Evolutionary conservation across 2,888 invertebrate species (phyloP).

Genomic region (Parascotia fuliginaria): DNA sequence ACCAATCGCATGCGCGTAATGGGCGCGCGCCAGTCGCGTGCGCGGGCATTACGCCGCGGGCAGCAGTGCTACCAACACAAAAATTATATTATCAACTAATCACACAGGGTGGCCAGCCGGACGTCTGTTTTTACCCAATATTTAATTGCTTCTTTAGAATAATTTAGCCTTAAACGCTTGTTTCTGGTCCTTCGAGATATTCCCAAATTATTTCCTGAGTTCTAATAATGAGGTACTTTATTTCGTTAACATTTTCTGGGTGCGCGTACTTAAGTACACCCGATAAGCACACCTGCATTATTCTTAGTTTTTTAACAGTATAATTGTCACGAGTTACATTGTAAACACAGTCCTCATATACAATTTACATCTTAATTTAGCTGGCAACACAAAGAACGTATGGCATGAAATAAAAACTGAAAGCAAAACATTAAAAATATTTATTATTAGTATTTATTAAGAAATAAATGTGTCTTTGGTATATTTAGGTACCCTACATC

Average conservation of each 20-base stretch:
- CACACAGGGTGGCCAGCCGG: conserved; percentile 68
- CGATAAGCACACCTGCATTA: neutral
- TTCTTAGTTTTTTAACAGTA: neutral
- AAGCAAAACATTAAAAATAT: too few species aligned
- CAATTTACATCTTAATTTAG: too few species aligned
- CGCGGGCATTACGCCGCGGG: conserved; percentile 56
- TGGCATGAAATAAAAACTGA: too few species aligned
- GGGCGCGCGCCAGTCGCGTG: conserved; percentile 68
- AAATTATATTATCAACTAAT: conserved; percentile 74
- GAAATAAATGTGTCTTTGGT: too few species aligned
- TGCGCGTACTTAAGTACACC: conserved; percentile 18
- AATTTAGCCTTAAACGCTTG: conserved; percentile 65
- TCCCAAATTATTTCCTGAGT: conserved; percentile 45
- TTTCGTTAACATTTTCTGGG: conserved; percentile 31
- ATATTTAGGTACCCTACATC: too few species aligned
- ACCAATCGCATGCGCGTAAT: conserved; percentile 67
- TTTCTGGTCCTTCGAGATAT: conserved; percentile 43
- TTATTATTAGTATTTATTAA: too few species aligned
- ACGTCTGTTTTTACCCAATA: conserved; percentile 49
- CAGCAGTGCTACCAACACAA: conserved; percentile 62
- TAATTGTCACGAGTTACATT: too few species aligned
- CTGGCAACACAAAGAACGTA: too few species aligned
- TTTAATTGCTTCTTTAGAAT: conserved; percentile 75
- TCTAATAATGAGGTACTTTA: conserved; percentile 37
- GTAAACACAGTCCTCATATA: too few species aligned